Evolutionary conservation across 2,888 invertebrate genomes (phyloP).

Genomic region (Morpho helenor): DNA sequence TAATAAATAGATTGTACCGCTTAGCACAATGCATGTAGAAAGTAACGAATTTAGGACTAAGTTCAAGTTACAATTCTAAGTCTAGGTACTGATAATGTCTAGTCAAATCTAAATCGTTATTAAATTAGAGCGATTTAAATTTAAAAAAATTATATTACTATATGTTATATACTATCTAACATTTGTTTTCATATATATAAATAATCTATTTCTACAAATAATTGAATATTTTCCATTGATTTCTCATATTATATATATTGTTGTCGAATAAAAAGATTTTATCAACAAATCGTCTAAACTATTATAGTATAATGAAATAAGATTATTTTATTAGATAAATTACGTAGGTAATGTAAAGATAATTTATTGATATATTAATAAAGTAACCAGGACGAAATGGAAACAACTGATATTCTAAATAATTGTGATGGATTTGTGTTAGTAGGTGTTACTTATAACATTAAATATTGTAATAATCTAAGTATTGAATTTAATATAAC

Average conservation of each 20-base stretch:
- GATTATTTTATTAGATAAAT: constrained; percentile 28
- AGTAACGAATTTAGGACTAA: constrained; percentile 7
- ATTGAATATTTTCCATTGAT: constrained; percentile 14
- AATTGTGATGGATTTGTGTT: constrained; percentile 78
- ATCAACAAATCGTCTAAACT: constrained; percentile 64
- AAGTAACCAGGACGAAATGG: constrained; percentile 60
- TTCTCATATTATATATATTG: constrained; percentile 45
- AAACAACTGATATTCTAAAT: constrained; percentile 78
- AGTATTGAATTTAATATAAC: constrained; percentile 26
- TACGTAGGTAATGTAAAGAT: constrained; percentile 18
- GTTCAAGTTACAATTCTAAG: constrained; percentile 8
- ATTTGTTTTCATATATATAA: constrained; percentile 13
- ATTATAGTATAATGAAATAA: constrained; percentile 51
- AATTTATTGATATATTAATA: constrained; percentile 22
- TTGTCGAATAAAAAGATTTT: constrained; percentile 70
- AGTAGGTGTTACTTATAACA: constrained; percentile 54
- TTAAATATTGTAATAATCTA: constrained; percentile 35
- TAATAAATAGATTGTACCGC: not conserved
- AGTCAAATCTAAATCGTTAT: constrained; percentile 68
- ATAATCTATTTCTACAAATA: constrained; percentile 5
- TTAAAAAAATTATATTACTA: constrained; percentile 33
- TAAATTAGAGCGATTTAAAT: constrained; percentile 44
- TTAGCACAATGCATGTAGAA: not conserved
- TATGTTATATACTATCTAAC: constrained; percentile 20
- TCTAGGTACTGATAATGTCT: constrained; percentile 63